Conservation (phyloP, 2,113 vertebrate species). For the Leucopternis melanops region DNA sequence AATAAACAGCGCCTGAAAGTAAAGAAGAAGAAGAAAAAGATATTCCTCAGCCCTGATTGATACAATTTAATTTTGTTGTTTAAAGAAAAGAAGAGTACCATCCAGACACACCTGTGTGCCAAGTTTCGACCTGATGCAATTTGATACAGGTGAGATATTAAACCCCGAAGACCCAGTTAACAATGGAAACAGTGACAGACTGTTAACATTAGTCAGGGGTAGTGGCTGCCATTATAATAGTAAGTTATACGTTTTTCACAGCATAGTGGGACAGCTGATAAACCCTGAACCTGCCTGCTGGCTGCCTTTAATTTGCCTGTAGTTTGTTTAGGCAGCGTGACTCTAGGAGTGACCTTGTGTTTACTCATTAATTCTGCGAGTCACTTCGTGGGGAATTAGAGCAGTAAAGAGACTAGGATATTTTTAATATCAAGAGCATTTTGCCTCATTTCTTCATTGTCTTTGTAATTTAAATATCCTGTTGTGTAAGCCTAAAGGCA, state of each 20-base stretch:
- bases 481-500: constrained; percentile 72
- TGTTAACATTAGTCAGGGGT: neutral
- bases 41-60: neutral
- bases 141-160: constrained; percentile 36
- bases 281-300: neutral
- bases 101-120: neutral
- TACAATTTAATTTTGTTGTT: neutral
- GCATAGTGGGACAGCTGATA: neutral
- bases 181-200: neutral
- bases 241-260: neutral
- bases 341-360: neutral
- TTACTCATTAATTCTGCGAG: constrained; percentile 1
- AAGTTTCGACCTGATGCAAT: neutral
- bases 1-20: neutral
- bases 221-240: neutral
- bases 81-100: neutral
- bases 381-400: neutral
- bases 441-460: constrained; percentile 21
- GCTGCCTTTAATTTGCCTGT: neutral
- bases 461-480: constrained; percentile 74
- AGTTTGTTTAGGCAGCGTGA: neutral
- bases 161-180: neutral
- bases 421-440: constrained; percentile 2
- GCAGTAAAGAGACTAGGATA: neutral
- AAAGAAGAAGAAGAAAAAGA: neutral